A percentile compares a stretch with the other conserved stretches of the same genome.
These are phyloP conservation scores for Ceryle rudis DNA, from an alignment of 2,797 vertebrate species.

Conservation along the genomic window DNA sequence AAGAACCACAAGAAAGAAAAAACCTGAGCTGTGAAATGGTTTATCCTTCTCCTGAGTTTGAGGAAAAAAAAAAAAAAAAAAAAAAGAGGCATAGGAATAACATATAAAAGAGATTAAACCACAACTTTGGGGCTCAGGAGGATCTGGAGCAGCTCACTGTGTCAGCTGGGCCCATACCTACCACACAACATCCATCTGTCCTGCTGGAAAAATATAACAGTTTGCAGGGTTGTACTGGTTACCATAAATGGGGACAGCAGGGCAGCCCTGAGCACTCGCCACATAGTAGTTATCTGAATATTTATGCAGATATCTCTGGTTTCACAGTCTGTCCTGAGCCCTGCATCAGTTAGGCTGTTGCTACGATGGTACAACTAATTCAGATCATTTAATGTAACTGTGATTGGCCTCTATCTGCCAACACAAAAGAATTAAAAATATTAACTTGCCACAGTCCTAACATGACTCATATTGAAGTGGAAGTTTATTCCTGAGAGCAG, in stretches of 20 bases:
- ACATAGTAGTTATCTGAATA: background rate
- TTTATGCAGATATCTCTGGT: background rate
- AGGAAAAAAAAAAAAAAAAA: background rate
- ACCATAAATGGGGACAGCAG: background rate
- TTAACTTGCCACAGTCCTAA: background rate
- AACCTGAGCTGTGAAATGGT: background rate
- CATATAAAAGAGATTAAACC: background rate
- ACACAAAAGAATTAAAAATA: background rate
- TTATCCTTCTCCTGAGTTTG: background rate
- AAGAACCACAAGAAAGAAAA: background rate
- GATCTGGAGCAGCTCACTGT: background rate
- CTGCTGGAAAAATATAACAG: background rate
- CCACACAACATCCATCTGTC: background rate
- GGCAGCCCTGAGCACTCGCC: background rate
- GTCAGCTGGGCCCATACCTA: background rate
- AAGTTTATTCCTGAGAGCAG: background rate
- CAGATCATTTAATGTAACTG: background rate
- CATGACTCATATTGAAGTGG: background rate
- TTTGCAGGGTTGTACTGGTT: background rate
- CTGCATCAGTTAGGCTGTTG: background rate
- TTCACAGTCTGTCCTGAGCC: background rate
- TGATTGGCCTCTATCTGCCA: background rate
- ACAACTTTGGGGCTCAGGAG: accelerated
- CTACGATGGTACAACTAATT: background rate
- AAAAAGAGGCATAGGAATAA: background rate